A percentile compares a stretch with the other conserved stretches of the same genome.
Evolutionary conservation across 2,797 vertebrate genomes (phyloP).

Genomic region (Myotis findleyi): DNA sequence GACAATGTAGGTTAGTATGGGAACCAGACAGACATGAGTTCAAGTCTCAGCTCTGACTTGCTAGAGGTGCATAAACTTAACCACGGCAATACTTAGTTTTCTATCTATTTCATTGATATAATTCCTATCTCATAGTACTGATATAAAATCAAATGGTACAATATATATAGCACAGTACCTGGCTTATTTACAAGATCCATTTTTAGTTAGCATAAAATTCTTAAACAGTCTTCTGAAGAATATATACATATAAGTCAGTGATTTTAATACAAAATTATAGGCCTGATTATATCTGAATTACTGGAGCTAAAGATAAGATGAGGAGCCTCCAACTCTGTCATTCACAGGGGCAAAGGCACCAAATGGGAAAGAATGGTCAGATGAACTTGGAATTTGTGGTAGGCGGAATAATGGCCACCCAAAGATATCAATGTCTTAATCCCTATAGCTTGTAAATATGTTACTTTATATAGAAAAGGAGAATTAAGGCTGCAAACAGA

Average conservation of each 20-base stretch:
- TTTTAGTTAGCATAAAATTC: neutral
- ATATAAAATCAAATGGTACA: neutral
- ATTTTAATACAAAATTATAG: neutral
- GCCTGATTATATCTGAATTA: neutral
- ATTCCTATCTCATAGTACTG: neutral
- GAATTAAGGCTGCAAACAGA: neutral
- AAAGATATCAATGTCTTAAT: neutral
- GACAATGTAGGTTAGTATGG: neutral
- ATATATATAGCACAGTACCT: neutral
- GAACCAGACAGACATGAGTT: neutral
- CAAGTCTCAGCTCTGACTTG: constrained; percentile 1
- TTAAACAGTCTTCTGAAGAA: neutral
- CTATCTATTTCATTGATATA: neutral
- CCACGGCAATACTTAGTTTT: neutral
- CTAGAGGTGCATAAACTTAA: neutral
- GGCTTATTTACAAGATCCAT: neutral
- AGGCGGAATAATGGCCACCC: neutral
- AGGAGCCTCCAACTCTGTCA: neutral
- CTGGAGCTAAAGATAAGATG: neutral
- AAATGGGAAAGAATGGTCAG: neutral
- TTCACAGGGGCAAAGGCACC: neutral
- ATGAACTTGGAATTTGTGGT: neutral
- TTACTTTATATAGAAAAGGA: neutral
- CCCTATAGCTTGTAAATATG: neutral
- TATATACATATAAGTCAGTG: neutral